Conservation (phyloP, 30 jellyfish, hydroid and myxozoan species). For the Chrysaora quinquecirrha region DNA sequence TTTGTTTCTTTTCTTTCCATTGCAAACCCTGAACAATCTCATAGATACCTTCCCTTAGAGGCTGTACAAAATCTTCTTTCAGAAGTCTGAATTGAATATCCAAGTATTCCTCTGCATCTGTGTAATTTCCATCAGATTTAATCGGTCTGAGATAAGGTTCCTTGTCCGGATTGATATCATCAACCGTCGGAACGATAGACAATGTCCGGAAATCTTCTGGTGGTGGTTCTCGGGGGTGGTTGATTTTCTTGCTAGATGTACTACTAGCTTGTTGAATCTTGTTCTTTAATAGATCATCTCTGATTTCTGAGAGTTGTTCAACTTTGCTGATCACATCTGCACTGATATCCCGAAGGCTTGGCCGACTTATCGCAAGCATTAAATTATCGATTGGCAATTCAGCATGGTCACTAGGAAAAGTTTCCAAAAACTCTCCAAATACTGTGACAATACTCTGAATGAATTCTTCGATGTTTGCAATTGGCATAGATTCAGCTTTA, state of each 20-base stretch:
- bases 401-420: neutral
- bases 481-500: neutral
- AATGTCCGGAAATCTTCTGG: conserved; percentile 68
- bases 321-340: neutral
- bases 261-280: neutral
- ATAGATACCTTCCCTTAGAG: conserved; percentile 58
- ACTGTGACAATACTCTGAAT: neutral
- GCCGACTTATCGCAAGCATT: neutral
- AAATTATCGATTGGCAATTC: conserved; percentile 14
- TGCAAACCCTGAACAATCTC: conserved; percentile 7
- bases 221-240: conserved; percentile 29
- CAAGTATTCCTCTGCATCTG: conserved; percentile 50
- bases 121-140: conserved; percentile 56
- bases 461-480: neutral
- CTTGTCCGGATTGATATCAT: conserved; percentile 30
- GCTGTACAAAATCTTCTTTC: conserved; percentile 64
- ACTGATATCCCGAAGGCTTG: neutral
- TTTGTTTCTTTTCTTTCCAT: conserved; percentile 36
- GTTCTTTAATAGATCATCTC: conserved; percentile 6
- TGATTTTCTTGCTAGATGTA: neutral
- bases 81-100: conserved; percentile 66
- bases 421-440: conserved; percentile 1
- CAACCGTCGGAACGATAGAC: conserved; percentile 51
- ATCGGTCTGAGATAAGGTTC: conserved; percentile 66
- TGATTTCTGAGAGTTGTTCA: neutral